These are phyloP conservation scores for Automeris io DNA, from an alignment of 2,888 invertebrate genomes.

Conservation along the genomic window DNA sequence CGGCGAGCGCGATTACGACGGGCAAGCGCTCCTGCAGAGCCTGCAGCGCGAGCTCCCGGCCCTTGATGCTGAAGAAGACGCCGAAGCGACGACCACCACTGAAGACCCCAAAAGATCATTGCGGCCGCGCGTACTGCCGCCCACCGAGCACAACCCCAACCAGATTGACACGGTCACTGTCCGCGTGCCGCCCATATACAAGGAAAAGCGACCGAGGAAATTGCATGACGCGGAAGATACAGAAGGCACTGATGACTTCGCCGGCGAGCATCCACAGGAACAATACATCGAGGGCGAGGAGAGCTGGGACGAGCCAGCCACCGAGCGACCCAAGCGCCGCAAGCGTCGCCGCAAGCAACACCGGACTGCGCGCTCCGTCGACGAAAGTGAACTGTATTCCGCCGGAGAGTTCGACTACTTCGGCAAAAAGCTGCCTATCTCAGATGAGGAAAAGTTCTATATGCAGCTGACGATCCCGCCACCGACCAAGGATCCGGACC, in stretches of 20 bases:
- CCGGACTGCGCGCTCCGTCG: constrained; percentile 40
- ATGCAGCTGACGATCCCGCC: constrained; percentile 44
- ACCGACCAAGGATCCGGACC: constrained; percentile 51
- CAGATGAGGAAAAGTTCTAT: constrained; percentile 54
- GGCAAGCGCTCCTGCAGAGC: constrained; percentile 31
- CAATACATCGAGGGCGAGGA: constrained; percentile 43
- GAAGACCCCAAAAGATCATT: constrained; percentile 57
- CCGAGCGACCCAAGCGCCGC: constrained; percentile 40
- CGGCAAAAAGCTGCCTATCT: constrained; percentile 49
- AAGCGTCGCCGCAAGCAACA: constrained; percentile 47
- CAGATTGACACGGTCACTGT: constrained; percentile 72
- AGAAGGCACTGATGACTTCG: constrained; percentile 15
- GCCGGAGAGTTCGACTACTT: constrained; percentile 59
- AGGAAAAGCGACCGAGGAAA: constrained; percentile 61
- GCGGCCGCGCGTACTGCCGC: constrained; percentile 62
- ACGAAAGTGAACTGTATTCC: constrained; percentile 29
- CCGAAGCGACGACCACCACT: constrained; percentile 61
- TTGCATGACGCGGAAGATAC: constrained; percentile 43
- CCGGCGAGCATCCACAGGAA: constrained; percentile 6
- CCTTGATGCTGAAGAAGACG: constrained; percentile 44
- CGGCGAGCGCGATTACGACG: constrained; percentile 49
- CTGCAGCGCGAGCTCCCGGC: constrained; percentile 34
- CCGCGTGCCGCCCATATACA: constrained; percentile 68
- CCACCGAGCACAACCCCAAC: constrained; percentile 67
- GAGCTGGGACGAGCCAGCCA: constrained; percentile 32